Evolutionary conservation across 1,140 invertebrate genomes (phyloP).

Genomic region (Plodia interpunctella): DNA sequence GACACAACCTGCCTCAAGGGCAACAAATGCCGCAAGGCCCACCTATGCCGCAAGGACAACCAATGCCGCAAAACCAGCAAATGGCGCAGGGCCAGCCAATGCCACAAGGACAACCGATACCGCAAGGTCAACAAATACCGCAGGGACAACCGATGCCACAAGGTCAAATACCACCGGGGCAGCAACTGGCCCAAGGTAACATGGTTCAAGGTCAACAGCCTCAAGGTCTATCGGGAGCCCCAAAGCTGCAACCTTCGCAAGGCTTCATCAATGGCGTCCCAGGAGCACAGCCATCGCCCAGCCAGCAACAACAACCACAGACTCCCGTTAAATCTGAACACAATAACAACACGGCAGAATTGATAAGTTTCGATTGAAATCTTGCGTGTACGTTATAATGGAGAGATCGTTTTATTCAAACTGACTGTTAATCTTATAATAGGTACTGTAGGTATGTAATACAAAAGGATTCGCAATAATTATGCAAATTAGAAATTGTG

Average conservation of each 20-base stretch:
- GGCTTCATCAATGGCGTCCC: slow-evolving; percentile 28
- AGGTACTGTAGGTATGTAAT: slow-evolving; percentile 19
- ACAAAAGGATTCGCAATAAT: slow-evolving; percentile 25
- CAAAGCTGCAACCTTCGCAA: slow-evolving; percentile 40
- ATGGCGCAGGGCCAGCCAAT: slow-evolving; percentile 14
- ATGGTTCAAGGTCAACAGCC: slow-evolving; percentile 28
- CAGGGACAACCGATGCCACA: slow-evolving; percentile 28
- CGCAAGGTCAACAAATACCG: slow-evolving; percentile 10
- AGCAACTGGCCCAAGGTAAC: slow-evolving; percentile 22
- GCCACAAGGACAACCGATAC: slow-evolving; percentile 15
- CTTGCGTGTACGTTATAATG: slow-evolving; percentile 11
- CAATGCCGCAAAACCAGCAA: slow-evolving; percentile 15
- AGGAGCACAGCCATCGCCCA: slow-evolving; percentile 23
- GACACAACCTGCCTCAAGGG: slow-evolving; percentile 4
- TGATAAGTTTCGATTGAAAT: slow-evolving; percentile 84
- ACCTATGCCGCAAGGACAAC: slow-evolving; percentile 26
- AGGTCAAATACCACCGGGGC: slow-evolving; percentile 7
- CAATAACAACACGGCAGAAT: slow-evolving; percentile 81
- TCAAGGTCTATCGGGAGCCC: slow-evolving; percentile 15
- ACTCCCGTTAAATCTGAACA: slow-evolving; percentile 56
- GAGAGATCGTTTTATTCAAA: slow-evolving; percentile 25
- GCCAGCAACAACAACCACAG: slow-evolving; percentile 53
- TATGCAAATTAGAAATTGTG: slow-evolving; percentile 25
- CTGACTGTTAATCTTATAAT: slow-evolving; percentile 21
- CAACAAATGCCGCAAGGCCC: slow-evolving; percentile 28